A percentile compares a stretch with the other conserved stretches of the same genome.
Conservation (phyloP, 2,113 vertebrate species). For the Mustela nigripes region DNA sequence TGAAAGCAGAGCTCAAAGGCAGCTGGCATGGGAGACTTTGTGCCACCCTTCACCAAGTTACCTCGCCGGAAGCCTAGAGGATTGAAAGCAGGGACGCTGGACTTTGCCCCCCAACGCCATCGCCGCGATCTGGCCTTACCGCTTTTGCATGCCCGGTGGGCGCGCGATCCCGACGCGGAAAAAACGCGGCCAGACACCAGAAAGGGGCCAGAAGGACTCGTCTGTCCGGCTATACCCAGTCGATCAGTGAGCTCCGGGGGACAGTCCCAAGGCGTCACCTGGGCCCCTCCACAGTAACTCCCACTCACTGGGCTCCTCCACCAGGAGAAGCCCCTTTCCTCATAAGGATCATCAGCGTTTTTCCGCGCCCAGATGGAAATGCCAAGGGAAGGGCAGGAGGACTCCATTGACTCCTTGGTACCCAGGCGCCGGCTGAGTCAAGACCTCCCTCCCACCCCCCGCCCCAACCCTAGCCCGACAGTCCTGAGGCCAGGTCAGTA, state of each 20-base stretch:
- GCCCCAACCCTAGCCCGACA: background rate
- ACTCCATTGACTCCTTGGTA: background rate
- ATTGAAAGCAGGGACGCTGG: background rate
- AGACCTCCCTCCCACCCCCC: no score
- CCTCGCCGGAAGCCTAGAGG: background rate
- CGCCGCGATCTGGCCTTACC: background rate
- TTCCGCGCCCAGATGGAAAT: background rate
- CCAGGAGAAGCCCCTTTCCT: background rate
- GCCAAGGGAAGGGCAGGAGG: background rate
- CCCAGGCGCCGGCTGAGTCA: background rate
- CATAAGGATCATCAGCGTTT: background rate
- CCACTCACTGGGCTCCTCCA: background rate
- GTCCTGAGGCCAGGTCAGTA: background rate
- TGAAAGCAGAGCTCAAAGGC: conserved; percentile 31
- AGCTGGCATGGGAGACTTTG: background rate
- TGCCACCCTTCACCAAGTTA: background rate
- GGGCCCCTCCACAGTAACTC: background rate
- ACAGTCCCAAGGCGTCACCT: background rate
- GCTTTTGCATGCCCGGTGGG: background rate
- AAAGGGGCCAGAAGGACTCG: conserved; percentile 43
- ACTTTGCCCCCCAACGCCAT: background rate
- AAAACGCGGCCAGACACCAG: background rate
- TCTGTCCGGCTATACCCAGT: conserved; percentile 50
- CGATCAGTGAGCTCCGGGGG: conserved; percentile 52
- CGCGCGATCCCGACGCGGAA: background rate